Evolutionary conservation across 92 coral and sea anemone genomes (phyloP), one percentile per base, ranked within the genome.

Genomic region (Zoanthus sansibaricus): DNA sequence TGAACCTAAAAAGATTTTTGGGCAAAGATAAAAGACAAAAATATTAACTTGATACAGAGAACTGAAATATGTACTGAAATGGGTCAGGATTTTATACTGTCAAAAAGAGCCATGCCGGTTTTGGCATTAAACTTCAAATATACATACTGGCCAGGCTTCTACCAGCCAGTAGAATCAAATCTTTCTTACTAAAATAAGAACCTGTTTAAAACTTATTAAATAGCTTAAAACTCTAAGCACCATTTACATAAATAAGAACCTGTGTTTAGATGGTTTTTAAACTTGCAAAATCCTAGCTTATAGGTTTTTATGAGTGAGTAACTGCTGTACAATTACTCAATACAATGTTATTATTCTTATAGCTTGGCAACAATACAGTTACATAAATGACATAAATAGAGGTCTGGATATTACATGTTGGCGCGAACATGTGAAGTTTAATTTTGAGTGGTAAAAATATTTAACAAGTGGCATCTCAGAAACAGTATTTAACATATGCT

Each of bases 311-410:
- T 56, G 62, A 7, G 62, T 56, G 11, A 16, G 62, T 56, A 56
- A 56, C 62, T 56, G 12, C 62, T 56, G 64, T 17, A 56, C 3
- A 56, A 56, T 56, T 10, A 56, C 64, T 56, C 16, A 25, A 25
- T 25, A 48, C 9, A 48, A 48, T 48, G 52, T 49, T 49, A 49
- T 49, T 49, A 9, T 7, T 9, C 55, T 59, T 25, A 59, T 20
- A 59, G 66, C 18, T 59, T 59, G 66, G 66, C 21, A 59, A 59
- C 66, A 58, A 58, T 58, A 58, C 66, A 58, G 66, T 58, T 49
- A 58, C 14, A 58, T 58, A 58, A 58, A 58, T 13, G 66, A 58
- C 66, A 25, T 25, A 25, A 25, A 25, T 25, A 25, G 25, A 25
- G 25, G 25, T 25, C 25, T 25, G 25, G 25, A 25, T 25, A 25